These are phyloP conservation scores for Eristalinus aeneus DNA, from an alignment of 2,888 invertebrate species.

Conservation along the genomic window DNA sequence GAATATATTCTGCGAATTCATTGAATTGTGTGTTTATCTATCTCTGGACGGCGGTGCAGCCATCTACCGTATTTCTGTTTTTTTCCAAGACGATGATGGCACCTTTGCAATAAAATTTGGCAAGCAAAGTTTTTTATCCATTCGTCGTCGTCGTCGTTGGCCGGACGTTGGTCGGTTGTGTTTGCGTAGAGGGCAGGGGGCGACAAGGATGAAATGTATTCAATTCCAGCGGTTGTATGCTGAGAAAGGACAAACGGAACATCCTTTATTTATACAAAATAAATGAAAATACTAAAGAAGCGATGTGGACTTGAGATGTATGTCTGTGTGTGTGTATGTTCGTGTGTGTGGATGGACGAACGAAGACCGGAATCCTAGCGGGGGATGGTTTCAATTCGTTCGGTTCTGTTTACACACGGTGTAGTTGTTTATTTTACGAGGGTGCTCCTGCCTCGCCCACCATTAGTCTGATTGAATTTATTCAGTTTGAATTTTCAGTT, in stretches of 20 bases:
- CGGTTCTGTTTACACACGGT: conserved; percentile 48
- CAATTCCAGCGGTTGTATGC: conserved; percentile 43
- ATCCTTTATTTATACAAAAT: conserved; percentile 71
- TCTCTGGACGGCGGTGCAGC: conserved; percentile 1
- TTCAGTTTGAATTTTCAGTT: conserved; percentile 71
- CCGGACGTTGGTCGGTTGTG: conserved; percentile 27
- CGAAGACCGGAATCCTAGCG: background rate
- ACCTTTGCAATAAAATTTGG: conserved; percentile 70
- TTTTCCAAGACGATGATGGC: conserved; percentile 10
- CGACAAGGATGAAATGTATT: conserved; percentile 62
- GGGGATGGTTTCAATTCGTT: conserved; percentile 51
- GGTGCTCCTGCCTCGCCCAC: conserved; percentile 55
- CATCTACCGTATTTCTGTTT: conserved; percentile 42
- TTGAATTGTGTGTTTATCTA: conserved; percentile 69
- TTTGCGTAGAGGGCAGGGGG: conserved; percentile 47
- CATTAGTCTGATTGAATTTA: conserved; percentile 71
- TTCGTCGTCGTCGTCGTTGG: background rate
- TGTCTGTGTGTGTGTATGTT: background rate
- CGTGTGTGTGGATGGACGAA: background rate
- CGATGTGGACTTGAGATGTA: conserved; percentile 35
- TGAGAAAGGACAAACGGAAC: conserved; percentile 61
- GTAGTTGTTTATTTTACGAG: conserved; percentile 64
- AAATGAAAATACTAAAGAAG: conserved; percentile 70
- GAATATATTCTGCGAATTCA: conserved; percentile 57
- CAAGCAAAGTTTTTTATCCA: conserved; percentile 68